Evolutionary conservation across 2,888 invertebrate genomes (phyloP), one percentile per base, ranked within the genome.

Genomic region (Drosophila vallismaia): DNA sequence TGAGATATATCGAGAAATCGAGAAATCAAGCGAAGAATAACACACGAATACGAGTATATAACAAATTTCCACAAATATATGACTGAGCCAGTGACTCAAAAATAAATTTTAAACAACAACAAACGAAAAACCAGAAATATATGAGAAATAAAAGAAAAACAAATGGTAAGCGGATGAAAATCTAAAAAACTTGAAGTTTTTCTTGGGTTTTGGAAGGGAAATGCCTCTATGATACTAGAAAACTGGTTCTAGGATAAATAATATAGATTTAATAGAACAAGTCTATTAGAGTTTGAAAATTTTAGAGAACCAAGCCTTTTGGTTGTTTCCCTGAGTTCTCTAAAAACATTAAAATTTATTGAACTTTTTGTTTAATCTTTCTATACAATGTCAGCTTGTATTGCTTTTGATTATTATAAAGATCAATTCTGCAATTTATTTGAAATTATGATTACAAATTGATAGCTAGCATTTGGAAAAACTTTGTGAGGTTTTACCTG

Each of bases 51-150:
- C 52, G 63, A 71, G 66, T 67, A 75, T 72, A 74, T 66, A 84
- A 75, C 69, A 70, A 72, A 78, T 75, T 79, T 66, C 57, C 79
- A 75, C 79, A 75, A 60, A 63, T 71, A 87, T 88, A 90, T 88
- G 91, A 90, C 90, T 91, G 90, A 90, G 90, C 87, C 87, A 82
- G 79, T 72, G 88, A 90, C 90, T 90, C 90, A 84, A 80, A 89
- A 88, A 82, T 84, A 90, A 74, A 86, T 80, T 86, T 81, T 76
- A 77, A 75, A 79, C 77, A 74, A 42, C 59, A 77, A 42, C 59
- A 77, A 75, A 38, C 24, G 58, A 71, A 85, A 71, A 38, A 75
- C 62, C 75, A 75, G 33, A 74, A 74, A 74, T 69, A 60, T 72
- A 73, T 72, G 63, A 71, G 50, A 70, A 62, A 72, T 70, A 55